A percentile compares a stretch with the other conserved stretches of the same genome.
phyloP scores from a whole-genome alignment of 2,113 vertebrate genomes.

The Aldabrachelys gigantea region DNA sequence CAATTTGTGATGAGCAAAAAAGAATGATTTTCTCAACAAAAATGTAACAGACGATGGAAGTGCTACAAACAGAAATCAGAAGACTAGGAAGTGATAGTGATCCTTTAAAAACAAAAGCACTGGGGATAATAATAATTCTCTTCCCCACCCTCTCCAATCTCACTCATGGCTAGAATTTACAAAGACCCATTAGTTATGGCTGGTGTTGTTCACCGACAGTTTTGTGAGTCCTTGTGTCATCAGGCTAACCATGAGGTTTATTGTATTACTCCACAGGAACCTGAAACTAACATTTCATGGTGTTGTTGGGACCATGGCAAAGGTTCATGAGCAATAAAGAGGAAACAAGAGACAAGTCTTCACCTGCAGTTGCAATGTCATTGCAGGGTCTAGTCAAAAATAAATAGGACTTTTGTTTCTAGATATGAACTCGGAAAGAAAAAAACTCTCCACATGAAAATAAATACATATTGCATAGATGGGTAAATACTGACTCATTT shows the following conservation, averaged over 20 bases:
- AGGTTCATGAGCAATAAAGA: background rate
- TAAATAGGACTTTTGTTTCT: background rate
- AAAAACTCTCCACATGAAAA: background rate
- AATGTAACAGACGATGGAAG: slow-evolving; percentile 8
- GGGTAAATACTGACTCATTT: background rate
- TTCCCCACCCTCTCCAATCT: background rate
- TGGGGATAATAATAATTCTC: background rate
- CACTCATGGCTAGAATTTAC: background rate
- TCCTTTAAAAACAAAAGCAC: background rate
- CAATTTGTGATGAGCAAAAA: slow-evolving; percentile 15
- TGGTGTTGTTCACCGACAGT: background rate
- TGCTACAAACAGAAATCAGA: slow-evolving; percentile 21
- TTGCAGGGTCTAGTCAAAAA: background rate
- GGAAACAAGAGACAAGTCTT: background rate
- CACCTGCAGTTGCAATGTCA: background rate
- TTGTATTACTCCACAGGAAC: background rate
- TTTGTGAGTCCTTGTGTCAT: background rate
- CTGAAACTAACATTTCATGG: rapidly evolving
- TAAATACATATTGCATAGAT: background rate
- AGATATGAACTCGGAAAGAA: background rate
- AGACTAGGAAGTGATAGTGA: background rate
- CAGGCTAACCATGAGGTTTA: background rate
- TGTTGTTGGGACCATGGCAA: background rate
- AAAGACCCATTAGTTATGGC: rapidly evolving
- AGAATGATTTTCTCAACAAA: slow-evolving; percentile 64